Conservation (phyloP, 2,797 vertebrate species). For the Oreortyx pictus region DNA sequence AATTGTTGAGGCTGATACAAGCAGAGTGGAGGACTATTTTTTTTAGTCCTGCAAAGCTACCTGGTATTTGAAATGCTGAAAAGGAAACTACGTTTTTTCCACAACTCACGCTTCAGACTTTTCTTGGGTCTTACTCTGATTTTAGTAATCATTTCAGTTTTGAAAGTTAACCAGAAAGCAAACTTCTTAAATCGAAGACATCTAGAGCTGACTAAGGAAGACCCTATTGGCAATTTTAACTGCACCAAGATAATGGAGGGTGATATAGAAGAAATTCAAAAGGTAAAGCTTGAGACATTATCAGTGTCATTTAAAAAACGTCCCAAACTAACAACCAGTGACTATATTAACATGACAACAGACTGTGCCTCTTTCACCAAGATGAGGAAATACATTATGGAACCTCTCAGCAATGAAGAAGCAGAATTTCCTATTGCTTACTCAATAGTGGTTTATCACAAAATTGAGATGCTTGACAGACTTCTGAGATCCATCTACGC, state of each 20-base stretch:
- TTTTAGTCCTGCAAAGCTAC: conserved; percentile 4
- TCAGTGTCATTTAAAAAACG: conserved; percentile 77
- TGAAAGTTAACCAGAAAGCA: conserved; percentile 79
- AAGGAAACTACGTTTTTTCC: conserved; percentile 78
- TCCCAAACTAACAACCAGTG: conserved; percentile 68
- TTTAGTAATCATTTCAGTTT: conserved; percentile 64
- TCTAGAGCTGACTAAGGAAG: conserved; percentile 77
- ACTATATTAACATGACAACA: conserved; percentile 84
- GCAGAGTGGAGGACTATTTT: background rate
- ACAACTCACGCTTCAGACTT: conserved; percentile 62
- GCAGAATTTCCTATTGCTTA: conserved; percentile 90
- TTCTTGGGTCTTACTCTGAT: conserved; percentile 69
- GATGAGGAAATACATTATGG: conserved; percentile 83
- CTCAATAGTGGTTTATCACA: conserved; percentile 90
- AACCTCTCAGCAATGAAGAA: conserved; percentile 88
- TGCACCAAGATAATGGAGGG: conserved; percentile 84
- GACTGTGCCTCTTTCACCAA: conserved; percentile 84
- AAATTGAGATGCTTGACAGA: conserved; percentile 90
- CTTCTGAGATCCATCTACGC: conserved; percentile 89
- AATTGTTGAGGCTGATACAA: background rate
- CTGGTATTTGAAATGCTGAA: conserved; percentile 73
- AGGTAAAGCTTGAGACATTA: conserved; percentile 81
- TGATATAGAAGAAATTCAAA: conserved; percentile 79
- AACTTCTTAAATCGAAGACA: conserved; percentile 59
- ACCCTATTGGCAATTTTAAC: conserved; percentile 75